phyloP scores from a whole-genome alignment of 2,797 vertebrate genomes.

The Microcaecilia unicolor region DNA sequence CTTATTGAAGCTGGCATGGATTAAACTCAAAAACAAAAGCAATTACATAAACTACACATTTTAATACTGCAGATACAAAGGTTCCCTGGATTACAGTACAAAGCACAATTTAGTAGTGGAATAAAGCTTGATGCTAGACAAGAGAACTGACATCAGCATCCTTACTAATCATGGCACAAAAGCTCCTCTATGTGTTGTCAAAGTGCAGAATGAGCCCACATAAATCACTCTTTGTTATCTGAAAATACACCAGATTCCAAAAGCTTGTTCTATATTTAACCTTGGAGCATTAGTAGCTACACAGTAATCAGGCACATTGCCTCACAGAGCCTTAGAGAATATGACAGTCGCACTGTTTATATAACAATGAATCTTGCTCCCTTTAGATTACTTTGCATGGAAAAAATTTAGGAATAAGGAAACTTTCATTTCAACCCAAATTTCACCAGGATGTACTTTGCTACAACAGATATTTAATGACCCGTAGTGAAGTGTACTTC shows the following conservation, averaged over 20 bases:
- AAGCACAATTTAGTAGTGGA: constrained; percentile 75
- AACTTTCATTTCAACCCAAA: too few species aligned
- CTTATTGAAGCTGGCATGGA: constrained; percentile 51
- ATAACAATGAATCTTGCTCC: too few species aligned
- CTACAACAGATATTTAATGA: too few species aligned
- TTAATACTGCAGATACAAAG: constrained; percentile 64
- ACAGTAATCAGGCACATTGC: constrained; percentile 16
- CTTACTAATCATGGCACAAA: constrained; percentile 84
- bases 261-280: constrained; percentile 87
- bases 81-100: constrained; percentile 69
- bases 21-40: constrained; percentile 56
- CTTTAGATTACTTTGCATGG: too few species aligned
- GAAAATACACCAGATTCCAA: constrained; percentile 89
- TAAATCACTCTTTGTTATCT: constrained; percentile 90
- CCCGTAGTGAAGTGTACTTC: too few species aligned
- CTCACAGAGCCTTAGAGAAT: constrained; percentile 7
- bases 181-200: constrained; percentile 73
- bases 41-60: constrained; percentile 63
- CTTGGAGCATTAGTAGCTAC: constrained; percentile 29
- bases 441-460: too few species aligned
- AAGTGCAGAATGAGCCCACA: constrained; percentile 56
- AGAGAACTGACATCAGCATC: constrained; percentile 76
- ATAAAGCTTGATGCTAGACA: constrained; percentile 62
- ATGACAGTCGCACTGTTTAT: too few species aligned
- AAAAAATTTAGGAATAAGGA: too few species aligned